Evolutionary conservation across 2,888 invertebrate species (phyloP).

Genomic region (Sarcophaga carnaria): DNA sequence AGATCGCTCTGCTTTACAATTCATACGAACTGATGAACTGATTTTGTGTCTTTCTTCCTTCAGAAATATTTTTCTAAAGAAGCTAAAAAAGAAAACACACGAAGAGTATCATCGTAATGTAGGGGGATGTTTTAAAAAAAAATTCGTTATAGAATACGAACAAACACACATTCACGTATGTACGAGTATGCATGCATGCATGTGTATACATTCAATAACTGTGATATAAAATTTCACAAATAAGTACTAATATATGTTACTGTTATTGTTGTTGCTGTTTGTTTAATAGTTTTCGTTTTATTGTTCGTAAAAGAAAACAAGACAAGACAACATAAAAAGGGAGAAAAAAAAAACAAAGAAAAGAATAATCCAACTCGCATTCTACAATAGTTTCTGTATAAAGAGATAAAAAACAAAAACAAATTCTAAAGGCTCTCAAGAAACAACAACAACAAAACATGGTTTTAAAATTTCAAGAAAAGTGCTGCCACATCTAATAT

Average conservation of each 20-base stretch:
- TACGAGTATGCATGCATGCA: no score
- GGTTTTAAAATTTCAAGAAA: background rate
- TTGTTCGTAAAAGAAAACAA: background rate
- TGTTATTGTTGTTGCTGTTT: background rate
- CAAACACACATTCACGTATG: conserved; percentile 14
- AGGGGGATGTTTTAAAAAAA: conserved; percentile 56
- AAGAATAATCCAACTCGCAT: no score
- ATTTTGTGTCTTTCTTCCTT: background rate
- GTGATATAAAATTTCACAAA: background rate
- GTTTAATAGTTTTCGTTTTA: background rate
- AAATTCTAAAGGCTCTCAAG: background rate
- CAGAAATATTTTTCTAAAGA: background rate
- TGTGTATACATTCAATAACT: no score
- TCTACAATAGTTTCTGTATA: background rate
- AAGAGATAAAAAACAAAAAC: background rate
- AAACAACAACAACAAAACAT: background rate
- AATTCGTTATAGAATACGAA: conserved; percentile 33
- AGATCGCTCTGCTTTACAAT: no score
- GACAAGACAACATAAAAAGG: background rate
- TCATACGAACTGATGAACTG: no score
- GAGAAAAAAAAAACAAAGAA: no score
- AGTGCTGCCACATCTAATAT: background rate
- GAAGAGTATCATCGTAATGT: background rate
- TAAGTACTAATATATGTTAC: background rate
- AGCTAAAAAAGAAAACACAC: no score